These are phyloP conservation scores for Dromas ardeola DNA, from an alignment of 2,113 vertebrate species.

Conservation along the genomic window DNA sequence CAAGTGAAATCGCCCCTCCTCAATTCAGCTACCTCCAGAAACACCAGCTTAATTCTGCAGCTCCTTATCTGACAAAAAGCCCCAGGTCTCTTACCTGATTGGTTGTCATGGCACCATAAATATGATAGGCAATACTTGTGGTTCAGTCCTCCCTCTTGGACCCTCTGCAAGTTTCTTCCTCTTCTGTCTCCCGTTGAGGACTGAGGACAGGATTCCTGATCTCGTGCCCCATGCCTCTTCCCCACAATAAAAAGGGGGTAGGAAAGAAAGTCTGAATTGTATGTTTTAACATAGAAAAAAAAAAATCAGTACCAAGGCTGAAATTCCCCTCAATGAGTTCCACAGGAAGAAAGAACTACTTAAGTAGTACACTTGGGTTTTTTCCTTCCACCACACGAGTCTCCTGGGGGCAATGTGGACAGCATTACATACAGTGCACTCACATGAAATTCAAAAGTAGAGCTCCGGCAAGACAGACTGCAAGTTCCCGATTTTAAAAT, in stretches of 20 bases:
- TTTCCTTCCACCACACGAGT: background rate
- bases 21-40: background rate
- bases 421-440: background rate
- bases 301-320: background rate
- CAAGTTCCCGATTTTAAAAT: background rate
- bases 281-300: background rate
- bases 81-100: background rate
- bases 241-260: background rate
- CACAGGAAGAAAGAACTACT: background rate
- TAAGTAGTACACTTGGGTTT: rapidly evolving
- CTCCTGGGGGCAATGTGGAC: background rate
- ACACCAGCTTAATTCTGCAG: background rate
- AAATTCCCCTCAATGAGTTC: background rate
- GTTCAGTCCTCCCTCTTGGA: background rate
- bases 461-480: background rate
- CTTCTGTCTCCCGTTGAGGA: background rate
- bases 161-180: background rate
- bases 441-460: background rate
- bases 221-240: background rate
- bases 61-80: background rate
- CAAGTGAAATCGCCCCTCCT: background rate
- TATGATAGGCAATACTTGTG: background rate
- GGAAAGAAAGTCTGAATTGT: background rate
- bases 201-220: background rate
- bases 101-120: background rate